Evolutionary conservation across 2,888 invertebrate species (phyloP).

Genomic region (Heliconius charithonia): DNA sequence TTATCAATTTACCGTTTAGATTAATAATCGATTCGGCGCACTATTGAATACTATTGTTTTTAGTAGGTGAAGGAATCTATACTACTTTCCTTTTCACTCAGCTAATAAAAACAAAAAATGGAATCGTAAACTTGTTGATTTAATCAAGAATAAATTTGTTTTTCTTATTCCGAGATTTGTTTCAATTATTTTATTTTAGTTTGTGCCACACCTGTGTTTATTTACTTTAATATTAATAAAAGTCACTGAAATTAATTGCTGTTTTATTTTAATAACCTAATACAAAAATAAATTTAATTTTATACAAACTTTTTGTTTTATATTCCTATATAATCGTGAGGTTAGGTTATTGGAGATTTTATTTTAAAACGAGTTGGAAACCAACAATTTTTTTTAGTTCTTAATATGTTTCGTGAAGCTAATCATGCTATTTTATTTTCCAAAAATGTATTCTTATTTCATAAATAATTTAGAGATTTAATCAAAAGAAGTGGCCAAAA

Average conservation of each 20-base stretch:
- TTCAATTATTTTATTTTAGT: conserved; percentile 29
- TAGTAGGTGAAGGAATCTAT: conserved; percentile 38
- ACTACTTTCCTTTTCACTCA: conserved; percentile 29
- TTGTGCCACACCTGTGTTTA: conserved; percentile 32
- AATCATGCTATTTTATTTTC: no score
- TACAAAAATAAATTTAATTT: no score
- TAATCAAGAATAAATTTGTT: conserved; percentile 35
- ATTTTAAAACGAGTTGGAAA: no score
- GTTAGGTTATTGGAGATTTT: no score
- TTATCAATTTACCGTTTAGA: neutral
- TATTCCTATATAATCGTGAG: no score
- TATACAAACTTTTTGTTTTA: no score
- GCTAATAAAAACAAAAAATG: conserved; percentile 8
- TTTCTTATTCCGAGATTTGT: conserved; percentile 28
- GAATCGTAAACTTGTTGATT: conserved; percentile 32
- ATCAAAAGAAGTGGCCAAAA: no score
- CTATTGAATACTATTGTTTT: conserved; percentile 18
- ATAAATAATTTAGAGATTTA: no score
- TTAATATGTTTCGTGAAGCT: no score
- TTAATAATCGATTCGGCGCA: neutral
- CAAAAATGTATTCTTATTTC: no score
- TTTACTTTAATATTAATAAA: conserved; percentile 52
- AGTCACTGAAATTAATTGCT: conserved; percentile 43
- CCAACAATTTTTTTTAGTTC: no score
- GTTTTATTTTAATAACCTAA: conserved; percentile 26